Evolutionary conservation across 2,113 vertebrate genomes (phyloP), one percentile per base, ranked within the genome.

Genomic region (Smithornis capensis): DNA sequence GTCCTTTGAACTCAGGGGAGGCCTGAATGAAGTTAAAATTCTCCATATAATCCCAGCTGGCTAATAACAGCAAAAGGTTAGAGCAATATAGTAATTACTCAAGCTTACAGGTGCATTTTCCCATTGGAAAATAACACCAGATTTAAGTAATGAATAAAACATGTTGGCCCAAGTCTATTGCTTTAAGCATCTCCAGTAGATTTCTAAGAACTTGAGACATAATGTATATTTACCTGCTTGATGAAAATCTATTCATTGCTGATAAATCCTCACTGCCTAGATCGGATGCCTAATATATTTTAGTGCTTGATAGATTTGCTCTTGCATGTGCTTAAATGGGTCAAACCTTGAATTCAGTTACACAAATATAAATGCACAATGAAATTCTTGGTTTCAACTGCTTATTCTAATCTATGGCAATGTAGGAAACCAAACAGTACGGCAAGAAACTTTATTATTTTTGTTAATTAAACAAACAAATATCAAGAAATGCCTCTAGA

Each of bases 141-240:
- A n/a, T 76, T 83, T 83, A 71, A 92, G 71, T 49, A 13, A 80
- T 90, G 76, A 94, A 94, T 93, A 92, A 91, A 97, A 65, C 38
- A 83, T 86, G 29, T 18, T 83, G 76, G 28, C 64, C 75, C 17
- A 47, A 87, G 83, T 81, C 73, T 92, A 31, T 70, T 94, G 45
- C 77, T 60, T 87, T 64, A 71, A 91, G 40, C 24, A 71, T 59
- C 74, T 89, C 77, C 29, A 35, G 18, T 8, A 82, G 31, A 49
- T 62, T 92, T 80, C 56, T 31, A 52, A 76, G 62, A 93, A 56
- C n/a, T 24, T 24, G 19, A 18, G n/a, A 60, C 6, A 62, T 84
- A 50, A 93, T 60, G 7, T 83, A 23, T 75, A 53, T 89, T 87
- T 96, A 83, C 59, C 65, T 92, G 28, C 53, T 67, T 81, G 52